Evolutionary conservation across 2,888 invertebrate genomes (phyloP).

Genomic region (Polydrusus pterygomalis): DNA sequence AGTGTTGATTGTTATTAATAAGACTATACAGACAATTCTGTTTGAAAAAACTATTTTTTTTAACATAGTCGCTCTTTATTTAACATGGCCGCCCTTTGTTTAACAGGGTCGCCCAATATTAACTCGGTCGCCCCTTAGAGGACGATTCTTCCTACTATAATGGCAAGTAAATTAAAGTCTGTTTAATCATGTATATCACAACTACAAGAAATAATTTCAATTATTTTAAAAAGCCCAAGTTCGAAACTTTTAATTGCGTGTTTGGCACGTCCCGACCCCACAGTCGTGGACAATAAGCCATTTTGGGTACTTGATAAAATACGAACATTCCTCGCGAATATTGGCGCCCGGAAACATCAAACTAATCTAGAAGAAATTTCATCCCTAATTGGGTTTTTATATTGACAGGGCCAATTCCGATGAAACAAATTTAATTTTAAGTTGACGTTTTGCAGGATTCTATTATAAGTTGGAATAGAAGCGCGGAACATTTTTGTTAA

Average conservation of each 20-base stretch:
- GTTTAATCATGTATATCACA: not conserved
- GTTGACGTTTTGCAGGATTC: slow-evolving; percentile 50
- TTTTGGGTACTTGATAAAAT: slow-evolving; percentile 13
- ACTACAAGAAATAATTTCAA: not conserved
- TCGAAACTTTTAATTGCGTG: not conserved
- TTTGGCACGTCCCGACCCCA: not conserved
- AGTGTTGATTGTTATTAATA: not conserved
- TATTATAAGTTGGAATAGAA: slow-evolving; percentile 44
- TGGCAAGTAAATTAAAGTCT: too few species aligned
- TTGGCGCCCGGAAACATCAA: slow-evolving; percentile 26
- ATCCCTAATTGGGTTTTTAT: slow-evolving; percentile 54
- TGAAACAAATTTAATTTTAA: slow-evolving; percentile 56
- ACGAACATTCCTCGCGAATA: slow-evolving; percentile 18
- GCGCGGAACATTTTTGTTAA: slow-evolving; percentile 53
- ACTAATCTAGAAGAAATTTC: slow-evolving; percentile 49
- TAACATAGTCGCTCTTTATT: not conserved
- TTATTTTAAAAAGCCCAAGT: not conserved
- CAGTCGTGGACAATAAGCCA: not conserved
- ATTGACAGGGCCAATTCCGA: slow-evolving; percentile 47
- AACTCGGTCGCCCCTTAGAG: not conserved
- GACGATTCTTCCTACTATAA: too few species aligned
- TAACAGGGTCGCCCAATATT: not conserved
- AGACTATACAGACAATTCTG: too few species aligned
- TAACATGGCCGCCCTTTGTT: not conserved
- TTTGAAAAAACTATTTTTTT: too few species aligned